Percentiles rank a stretch among this genome's conserved stretches.
phyloP scores from a whole-genome alignment of 2,888 invertebrate species.

The Lutraria lutraria region DNA sequence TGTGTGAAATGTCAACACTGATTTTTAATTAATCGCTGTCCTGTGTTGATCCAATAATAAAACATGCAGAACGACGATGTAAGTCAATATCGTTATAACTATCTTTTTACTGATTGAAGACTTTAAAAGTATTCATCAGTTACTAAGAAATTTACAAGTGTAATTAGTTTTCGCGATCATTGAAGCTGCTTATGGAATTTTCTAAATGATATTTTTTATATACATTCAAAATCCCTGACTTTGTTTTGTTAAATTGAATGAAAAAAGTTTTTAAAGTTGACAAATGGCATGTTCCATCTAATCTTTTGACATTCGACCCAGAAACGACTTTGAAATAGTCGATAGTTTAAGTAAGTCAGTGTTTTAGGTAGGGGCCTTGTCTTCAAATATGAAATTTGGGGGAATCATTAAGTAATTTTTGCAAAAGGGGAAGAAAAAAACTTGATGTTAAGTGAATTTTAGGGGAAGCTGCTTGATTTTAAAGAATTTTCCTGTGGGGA shows the following conservation, averaged over 20 bases:
- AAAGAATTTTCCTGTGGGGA: too few species aligned
- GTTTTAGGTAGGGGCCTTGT: too few species aligned
- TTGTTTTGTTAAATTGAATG: background rate
- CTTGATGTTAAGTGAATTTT: too few species aligned
- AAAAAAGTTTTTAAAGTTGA: background rate
- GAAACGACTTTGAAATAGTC: background rate
- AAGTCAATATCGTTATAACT: background rate
- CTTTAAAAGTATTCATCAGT: background rate
- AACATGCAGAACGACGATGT: constrained; percentile 21
- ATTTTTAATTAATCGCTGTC: background rate
- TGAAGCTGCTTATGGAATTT: too few species aligned
- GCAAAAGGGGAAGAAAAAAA: too few species aligned
- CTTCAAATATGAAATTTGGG: too few species aligned
- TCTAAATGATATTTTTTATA: background rate
- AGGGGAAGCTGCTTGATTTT: too few species aligned
- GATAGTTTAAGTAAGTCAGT: background rate
- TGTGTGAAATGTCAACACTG: constrained; percentile 12
- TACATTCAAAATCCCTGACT: background rate
- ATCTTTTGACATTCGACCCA: background rate
- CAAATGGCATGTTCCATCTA: background rate
- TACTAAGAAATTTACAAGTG: background rate
- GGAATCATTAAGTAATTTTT: too few species aligned
- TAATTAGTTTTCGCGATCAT: constrained; percentile 52
- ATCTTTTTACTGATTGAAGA: background rate
- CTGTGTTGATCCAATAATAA: background rate